Base-by-base conservation (phyloP, 2,797 vertebrate species). In the Miichthys miiuy region DNA sequence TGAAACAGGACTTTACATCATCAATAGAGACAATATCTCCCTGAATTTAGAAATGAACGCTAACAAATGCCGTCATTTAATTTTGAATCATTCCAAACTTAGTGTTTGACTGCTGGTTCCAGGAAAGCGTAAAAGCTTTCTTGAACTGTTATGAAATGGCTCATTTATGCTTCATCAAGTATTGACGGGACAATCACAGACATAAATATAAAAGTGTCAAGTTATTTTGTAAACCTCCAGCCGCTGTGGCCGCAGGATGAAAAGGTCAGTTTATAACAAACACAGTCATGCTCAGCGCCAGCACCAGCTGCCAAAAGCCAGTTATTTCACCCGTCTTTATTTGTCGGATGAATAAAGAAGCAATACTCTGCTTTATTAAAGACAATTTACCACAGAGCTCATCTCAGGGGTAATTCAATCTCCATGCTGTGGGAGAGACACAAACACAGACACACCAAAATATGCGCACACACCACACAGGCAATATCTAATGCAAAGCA, bases 351-450 rank as follows among this genome's bases (percentile, higher is more conserved):
- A 90, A 79, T 85, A 80, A 85, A 86, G 62, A 85, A 84, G 75
- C 79, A 84, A 75, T 81, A 78, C 56, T 62, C 44, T 51, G 21
- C 63, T 91, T 80, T 83, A 91, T 85, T 87, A 82, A 85, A 90
- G 83, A 76, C 81, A 51, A 72, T 89, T 90, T 88, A 87, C 56
- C 86, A 78, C 72, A 72, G 61, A 79, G 80, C 84, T 79, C 77
- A 51, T 91, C 74, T 85, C 72, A 9, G 51, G 78, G 68, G 79
- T 77, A 80, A 91, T 88, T 80, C 72, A 72, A 66, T 87, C 82
- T 75, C 16, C 55, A 44, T 4, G 51, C 73, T 60, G 75, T 16
- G 17, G 62, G 18, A 68, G 75, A 60, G 30, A 58, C 30, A 77
- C 68, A 58, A 16, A 62, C 38, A 51, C 2, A 30, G 55, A 51